These are phyloP conservation scores for Delphinapterus leucas DNA, from an alignment of 2,113 vertebrate species.

Conservation along the genomic window DNA sequence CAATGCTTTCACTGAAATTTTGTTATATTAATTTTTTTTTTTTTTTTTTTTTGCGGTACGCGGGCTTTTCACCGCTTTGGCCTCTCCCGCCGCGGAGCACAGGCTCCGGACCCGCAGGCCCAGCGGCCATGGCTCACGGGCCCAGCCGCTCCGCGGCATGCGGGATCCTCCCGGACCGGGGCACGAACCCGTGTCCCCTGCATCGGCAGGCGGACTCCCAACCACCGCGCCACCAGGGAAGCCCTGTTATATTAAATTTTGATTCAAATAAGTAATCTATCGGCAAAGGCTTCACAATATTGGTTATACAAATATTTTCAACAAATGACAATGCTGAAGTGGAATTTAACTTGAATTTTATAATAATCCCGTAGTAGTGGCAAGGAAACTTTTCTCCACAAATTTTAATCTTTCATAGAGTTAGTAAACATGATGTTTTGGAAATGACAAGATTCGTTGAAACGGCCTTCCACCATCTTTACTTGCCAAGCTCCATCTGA, in stretches of 20 bases:
- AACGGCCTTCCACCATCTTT: neutral
- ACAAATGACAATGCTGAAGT: conserved; percentile 38
- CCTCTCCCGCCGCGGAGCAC: too few relatives aligned
- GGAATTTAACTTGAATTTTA: conserved; percentile 55
- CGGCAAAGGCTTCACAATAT: neutral
- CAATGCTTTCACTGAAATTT: neutral
- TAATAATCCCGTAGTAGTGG: neutral
- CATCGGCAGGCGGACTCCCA: too few relatives aligned
- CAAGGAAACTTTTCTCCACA: neutral
- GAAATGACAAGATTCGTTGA: conserved; percentile 11
- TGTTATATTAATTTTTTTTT: neutral
- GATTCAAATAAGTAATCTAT: conserved; percentile 33
- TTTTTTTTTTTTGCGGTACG: too few relatives aligned
- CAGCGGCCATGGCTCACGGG: too few relatives aligned
- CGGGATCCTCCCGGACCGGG: too few relatives aligned
- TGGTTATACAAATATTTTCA: conserved; percentile 44
- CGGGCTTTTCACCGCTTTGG: too few relatives aligned
- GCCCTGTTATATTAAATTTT: conserved; percentile 28
- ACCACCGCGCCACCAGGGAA: too few relatives aligned
- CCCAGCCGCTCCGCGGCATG: too few relatives aligned
- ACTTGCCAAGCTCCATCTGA: neutral
- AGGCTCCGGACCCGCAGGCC: too few relatives aligned
- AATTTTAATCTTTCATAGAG: neutral
- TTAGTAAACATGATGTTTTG: neutral
- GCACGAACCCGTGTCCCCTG: too few relatives aligned